Base-by-base conservation (phyloP, 1,140 invertebrate species). In the Drosophila grimshawi region DNA sequence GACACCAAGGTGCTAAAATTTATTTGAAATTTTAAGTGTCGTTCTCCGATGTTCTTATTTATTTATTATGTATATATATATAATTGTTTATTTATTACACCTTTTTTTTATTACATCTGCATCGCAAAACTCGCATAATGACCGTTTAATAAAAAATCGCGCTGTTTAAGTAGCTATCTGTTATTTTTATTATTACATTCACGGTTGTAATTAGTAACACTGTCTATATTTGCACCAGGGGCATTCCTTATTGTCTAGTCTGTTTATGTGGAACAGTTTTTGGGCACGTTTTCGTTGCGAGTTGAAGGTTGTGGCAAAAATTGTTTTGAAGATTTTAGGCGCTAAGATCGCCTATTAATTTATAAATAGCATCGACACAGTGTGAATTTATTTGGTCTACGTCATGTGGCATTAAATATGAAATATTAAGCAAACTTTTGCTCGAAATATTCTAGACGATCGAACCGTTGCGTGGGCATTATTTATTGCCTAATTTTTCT, bases 371-470 rank as follows among this genome's bases (percentile, higher is more conserved):
- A 19, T 52, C n/a, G 27, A 6, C 10, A 11, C 33, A 68, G 27
- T 10, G n/a, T 43, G 8, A 67, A 61, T 61, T 68, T 68, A 68
- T 68, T 29, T 41, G 37, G 4, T 39, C 64, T 67, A 67, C 64
- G 64, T 67, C 64, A 59, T 67, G 19, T 59, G 43, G 53, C 3
- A 33, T 45, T 27, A 7, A 39, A 63, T 51, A 11, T 35, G 35
- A 48, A 61, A 48, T 3, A 48, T 7, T 19, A 59, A 27, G 8
- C n/a, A 49, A 61, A 27, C 7, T 19, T 19, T 19, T 19, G 5
- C 32, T 8, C 27, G 8, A 11, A 46, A n/a, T 60, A 43, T 61
- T 61, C 3, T 29, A 61, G 11, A 19, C 32, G 32, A 61, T 61
- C 43, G 5, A 48, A 37, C 5, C 5, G 10, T 62, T 39, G 55